phyloP scores from a whole-genome alignment of 2,113 vertebrate genomes.

The Entomyzon cyanotis region DNA sequence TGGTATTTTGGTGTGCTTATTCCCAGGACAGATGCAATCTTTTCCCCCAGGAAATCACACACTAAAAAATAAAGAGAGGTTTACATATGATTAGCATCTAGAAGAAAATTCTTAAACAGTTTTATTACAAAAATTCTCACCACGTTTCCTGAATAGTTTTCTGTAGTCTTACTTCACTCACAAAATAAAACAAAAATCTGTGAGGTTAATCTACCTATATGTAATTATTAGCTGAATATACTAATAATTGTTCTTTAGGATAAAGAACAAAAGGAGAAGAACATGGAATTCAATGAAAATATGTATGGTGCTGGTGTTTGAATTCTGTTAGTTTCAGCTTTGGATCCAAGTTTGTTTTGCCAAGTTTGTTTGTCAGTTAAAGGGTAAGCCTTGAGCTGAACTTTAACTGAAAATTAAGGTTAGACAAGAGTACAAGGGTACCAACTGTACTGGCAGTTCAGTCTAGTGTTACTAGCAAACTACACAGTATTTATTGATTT shows the following conservation, averaged over 20 bases:
- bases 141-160: not conserved
- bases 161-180: not conserved
- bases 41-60: constrained; percentile 96
- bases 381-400: not conserved
- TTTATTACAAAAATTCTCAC: not conserved
- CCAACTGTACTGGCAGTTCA: not conserved
- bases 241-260: not conserved
- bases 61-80: constrained; percentile 75
- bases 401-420: not conserved
- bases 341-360: not conserved
- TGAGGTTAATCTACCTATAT: not conserved
- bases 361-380: not conserved
- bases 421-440: not conserved
- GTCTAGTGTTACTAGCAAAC: not conserved
- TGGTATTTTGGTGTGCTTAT: constrained; percentile 97
- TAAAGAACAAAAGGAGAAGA: not conserved
- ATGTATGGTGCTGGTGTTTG: not conserved
- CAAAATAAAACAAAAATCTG: not conserved
- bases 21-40: constrained; percentile 92
- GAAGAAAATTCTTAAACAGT: not conserved
- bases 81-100: not conserved
- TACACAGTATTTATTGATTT: not conserved
- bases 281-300: not conserved
- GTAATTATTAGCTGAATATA: not conserved
- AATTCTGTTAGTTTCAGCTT: not conserved